Base-by-base conservation (phyloP, 2,797 vertebrate species). In the Sebastolobus altivelis region DNA sequence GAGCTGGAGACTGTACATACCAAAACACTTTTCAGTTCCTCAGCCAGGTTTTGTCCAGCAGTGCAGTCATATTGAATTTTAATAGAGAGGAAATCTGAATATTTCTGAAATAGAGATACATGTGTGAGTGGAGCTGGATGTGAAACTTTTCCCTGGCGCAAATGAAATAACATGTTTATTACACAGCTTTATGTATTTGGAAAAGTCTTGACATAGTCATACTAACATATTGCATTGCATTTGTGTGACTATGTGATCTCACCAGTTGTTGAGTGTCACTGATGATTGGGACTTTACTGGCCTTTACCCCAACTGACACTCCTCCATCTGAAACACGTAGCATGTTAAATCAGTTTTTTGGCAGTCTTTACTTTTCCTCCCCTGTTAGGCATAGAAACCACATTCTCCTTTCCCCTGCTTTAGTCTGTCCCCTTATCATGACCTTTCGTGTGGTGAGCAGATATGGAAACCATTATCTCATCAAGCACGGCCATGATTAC, bases 11-110 rank as follows among this genome's bases (percentile, higher is more conserved):
- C 6, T 60, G 3, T 37, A 79, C 58, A 62, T 83, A 92, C 91
- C 80, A 89, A 81, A 27, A 90, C 31, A 22, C 14, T 58, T 46
- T 35, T 68, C 27, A 92, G 49, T 18, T 79, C 67, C 46, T 88
- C 73, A 7, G 46, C 56, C 37, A 88, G 58, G 58, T 40, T 55
- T 52, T 58, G 65, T 65, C 56, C 75, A 22, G 62, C 16, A 65
- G 69, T 72, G 82, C 92, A 93, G 68, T 88, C 80, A 54, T 84
- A 91, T 2, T 84, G 62, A 69, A 91, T 67, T 71, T 88, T 88
- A 33, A 92, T 59, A 3, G 87, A 88, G 16, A 92, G 80, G 66
- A 91, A 93, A 80, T 93, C 89, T 38, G 85, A 61, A 65, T 82
- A 55, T 80, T 80, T 68, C 92, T 93, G 72, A 80, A 70, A 25